Evolutionary conservation across 2,113 vertebrate genomes (phyloP).

Genomic region (Prunella himalayana): DNA sequence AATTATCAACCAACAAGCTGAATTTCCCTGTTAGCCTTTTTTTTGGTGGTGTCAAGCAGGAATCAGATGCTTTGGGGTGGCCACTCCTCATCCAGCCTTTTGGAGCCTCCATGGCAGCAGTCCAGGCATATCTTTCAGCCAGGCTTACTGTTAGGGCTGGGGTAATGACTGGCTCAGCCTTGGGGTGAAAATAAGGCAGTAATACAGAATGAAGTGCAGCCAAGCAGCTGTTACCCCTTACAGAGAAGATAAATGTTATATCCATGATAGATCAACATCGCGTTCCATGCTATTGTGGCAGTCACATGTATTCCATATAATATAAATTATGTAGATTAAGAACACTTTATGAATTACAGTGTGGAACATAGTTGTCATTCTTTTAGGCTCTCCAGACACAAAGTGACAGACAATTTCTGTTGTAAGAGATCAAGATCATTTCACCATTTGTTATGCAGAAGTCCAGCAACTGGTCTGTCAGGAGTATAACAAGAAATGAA

Average conservation of each 20-base stretch:
- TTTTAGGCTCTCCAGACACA: not conserved
- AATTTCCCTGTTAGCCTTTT: not conserved
- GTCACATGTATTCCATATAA: not conserved
- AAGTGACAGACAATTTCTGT: not conserved
- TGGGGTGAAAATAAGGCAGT: not conserved
- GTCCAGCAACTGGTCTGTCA: not conserved
- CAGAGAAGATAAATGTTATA: not conserved
- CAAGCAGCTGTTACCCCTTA: not conserved
- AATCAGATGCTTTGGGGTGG: not conserved
- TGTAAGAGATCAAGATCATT: not conserved
- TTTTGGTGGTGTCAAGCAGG: not conserved
- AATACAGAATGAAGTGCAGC: not conserved
- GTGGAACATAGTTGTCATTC: not conserved
- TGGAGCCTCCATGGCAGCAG: not conserved
- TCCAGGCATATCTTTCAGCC: not conserved
- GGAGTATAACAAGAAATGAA: not conserved
- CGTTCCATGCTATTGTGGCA: not conserved
- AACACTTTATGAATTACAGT: not conserved
- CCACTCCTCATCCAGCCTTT: not conserved
- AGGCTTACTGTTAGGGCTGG: not conserved
- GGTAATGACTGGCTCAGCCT: not conserved
- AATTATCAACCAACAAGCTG: not conserved
- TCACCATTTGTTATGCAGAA: not conserved
- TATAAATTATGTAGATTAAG: not conserved
- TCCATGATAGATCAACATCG: not conserved